Percentiles rank a stretch among this genome's conserved stretches.
phyloP scores from a whole-genome alignment of 2,797 vertebrate genomes.

The Enteromius fasciolatus region DNA sequence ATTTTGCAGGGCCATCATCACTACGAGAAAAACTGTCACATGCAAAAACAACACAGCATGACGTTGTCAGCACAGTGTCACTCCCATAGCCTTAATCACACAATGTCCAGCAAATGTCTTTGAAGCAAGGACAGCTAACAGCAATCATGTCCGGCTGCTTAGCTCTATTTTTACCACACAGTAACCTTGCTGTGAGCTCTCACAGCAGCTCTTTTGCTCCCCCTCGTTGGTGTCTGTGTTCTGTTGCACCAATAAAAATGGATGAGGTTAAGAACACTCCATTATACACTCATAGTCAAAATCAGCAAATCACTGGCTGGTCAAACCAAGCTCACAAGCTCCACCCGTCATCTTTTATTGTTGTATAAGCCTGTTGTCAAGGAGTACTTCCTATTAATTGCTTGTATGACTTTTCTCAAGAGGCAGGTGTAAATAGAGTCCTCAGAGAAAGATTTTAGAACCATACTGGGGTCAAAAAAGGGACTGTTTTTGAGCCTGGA shows the following conservation, averaged over 20 bases:
- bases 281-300: neutral
- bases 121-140: slow-evolving; percentile 53
- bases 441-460: neutral
- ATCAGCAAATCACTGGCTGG: neutral
- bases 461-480: neutral
- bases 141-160: slow-evolving; percentile 31
- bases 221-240: neutral
- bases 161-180: slow-evolving; percentile 61
- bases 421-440: neutral
- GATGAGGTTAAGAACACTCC: slow-evolving; percentile 25
- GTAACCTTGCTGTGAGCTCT: slow-evolving; percentile 63
- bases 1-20: neutral
- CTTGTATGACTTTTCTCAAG: slow-evolving; percentile 16
- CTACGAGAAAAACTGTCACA: neutral
- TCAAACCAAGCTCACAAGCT: neutral
- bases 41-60: slow-evolving; percentile 6
- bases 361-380: slow-evolving; percentile 7
- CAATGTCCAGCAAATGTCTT: slow-evolving; percentile 10
- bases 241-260: slow-evolving; percentile 32
- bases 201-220: slow-evolving; percentile 17
- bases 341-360: neutral
- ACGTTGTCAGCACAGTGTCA: slow-evolving; percentile 14
- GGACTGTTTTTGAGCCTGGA: neutral
- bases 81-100: neutral
- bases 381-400: neutral